Base-by-base conservation (phyloP, 2,888 invertebrate species). In the Orthonychiurus folsomi region DNA sequence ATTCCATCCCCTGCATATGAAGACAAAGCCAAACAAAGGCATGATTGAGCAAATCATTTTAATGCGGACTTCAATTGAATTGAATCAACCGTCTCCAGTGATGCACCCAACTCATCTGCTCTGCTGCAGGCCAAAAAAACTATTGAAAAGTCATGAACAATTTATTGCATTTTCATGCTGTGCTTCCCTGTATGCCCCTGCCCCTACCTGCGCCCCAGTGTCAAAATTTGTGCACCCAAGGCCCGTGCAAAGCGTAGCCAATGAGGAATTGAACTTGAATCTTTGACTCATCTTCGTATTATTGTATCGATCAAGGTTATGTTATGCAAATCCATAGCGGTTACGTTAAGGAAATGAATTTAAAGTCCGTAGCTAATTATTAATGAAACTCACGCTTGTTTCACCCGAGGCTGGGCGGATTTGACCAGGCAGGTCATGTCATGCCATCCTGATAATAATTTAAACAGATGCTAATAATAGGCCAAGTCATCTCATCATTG, bases 41-140 rank as follows among this genome's bases (percentile, higher is more conserved):
- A 37, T 37, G 37, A 37, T 37, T 37, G 37, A 37, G 37, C 37
- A 37, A 37, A 37, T 37, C 37, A 37, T n/a, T n/a, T n/a, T n/a
- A n/a, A n/a, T 37, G 37, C 37, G 15, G 37, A 15, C 9, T 37
- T 5, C 37, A 37, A 37, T 37, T 37, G 37, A 9, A 37, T 15
- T 37, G 37, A 37, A 9, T 37, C 37, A 37, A 5, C 5, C 9
- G 9, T 37, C 37, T 37, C 37, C 15, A 9, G 37, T 37, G 9
- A 9, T 37, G 15, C 37, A 37, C 15, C 37, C 15, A 9, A 37
- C 15, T 9, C 37, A 5, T 37, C 15, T 9, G 37, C 37, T 9
- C 9, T 15, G 15, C 15, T 9, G 15, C 5, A 37, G 15, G 15
- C 37, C 37, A 37, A 37, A 9, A 37, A 37, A 37, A 37, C 5